phyloP scores from a whole-genome alignment of 2,888 invertebrate genomes.

The Salticus scenicus region DNA sequence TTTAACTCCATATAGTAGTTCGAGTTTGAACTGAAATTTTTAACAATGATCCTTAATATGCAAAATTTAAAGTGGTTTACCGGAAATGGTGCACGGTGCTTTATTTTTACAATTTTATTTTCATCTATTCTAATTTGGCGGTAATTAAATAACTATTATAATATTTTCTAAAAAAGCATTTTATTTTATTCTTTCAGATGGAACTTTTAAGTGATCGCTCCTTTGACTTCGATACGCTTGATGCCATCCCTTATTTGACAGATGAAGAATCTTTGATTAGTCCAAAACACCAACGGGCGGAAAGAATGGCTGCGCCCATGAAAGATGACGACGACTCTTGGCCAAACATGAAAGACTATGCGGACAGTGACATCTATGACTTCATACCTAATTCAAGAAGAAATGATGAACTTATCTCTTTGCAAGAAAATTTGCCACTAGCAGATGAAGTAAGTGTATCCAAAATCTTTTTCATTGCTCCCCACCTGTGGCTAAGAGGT shows the following conservation, averaged over 20 bases:
- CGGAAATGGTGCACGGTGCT: too few relatives aligned
- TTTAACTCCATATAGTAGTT: too few relatives aligned
- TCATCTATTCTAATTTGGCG: too few relatives aligned
- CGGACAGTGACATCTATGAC: constrained; percentile 46
- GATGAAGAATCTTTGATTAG: constrained; percentile 35
- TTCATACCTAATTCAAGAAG: constrained; percentile 32
- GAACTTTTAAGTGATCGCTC: constrained; percentile 25
- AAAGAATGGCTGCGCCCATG: constrained; percentile 17
- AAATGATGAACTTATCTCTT: constrained; percentile 26
- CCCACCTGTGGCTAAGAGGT: too few relatives aligned
- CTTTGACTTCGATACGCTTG: constrained; percentile 33
- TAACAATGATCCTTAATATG: too few relatives aligned
- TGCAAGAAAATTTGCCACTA: constrained; percentile 41
- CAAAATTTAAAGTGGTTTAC: too few relatives aligned
- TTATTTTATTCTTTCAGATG: constrained; percentile 9
- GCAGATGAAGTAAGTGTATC: constrained; percentile 51
- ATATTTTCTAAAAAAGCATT: too few relatives aligned
- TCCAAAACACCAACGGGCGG: constrained; percentile 14
- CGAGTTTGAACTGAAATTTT: too few relatives aligned
- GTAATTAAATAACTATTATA: too few relatives aligned
- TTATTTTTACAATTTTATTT: too few relatives aligned
- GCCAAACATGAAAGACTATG: background rate
- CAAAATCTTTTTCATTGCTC: too few relatives aligned
- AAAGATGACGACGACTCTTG: constrained; percentile 13
- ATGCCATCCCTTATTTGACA: constrained; percentile 52